Evolutionary conservation across 2,113 vertebrate species (phyloP).

Genomic region (Ceyx margarethae): DNA sequence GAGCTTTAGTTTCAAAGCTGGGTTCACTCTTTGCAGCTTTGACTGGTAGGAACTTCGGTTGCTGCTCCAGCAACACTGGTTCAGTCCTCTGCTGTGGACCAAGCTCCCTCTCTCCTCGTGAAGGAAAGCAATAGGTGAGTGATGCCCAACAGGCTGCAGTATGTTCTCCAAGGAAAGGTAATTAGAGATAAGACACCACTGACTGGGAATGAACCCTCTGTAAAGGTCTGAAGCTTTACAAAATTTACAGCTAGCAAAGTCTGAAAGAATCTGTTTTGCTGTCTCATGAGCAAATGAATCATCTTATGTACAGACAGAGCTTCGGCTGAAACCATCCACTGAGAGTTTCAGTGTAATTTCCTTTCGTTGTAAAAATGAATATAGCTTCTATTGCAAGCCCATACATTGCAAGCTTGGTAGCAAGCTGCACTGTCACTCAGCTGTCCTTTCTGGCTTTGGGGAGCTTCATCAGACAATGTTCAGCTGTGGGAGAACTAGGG

Average conservation of each 20-base stretch:
- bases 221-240: background rate
- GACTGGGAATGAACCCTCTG: background rate
- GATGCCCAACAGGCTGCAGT: background rate
- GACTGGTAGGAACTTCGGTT: background rate
- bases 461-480: background rate
- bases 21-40: background rate
- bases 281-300: background rate
- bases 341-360: background rate
- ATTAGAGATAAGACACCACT: rapidly evolving
- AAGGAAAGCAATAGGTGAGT: background rate
- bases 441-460: background rate
- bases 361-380: background rate
- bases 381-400: background rate
- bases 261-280: background rate
- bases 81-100: background rate
- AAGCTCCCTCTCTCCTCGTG: background rate
- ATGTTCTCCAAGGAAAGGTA: background rate
- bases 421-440: background rate
- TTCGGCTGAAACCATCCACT: background rate
- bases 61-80: background rate
- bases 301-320: background rate
- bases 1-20: background rate
- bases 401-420: rapidly evolving
- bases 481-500: background rate
- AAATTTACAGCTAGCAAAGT: background rate